Base-by-base conservation (phyloP, 2,888 invertebrate genomes). In the Amphipyra tragopoginis region DNA sequence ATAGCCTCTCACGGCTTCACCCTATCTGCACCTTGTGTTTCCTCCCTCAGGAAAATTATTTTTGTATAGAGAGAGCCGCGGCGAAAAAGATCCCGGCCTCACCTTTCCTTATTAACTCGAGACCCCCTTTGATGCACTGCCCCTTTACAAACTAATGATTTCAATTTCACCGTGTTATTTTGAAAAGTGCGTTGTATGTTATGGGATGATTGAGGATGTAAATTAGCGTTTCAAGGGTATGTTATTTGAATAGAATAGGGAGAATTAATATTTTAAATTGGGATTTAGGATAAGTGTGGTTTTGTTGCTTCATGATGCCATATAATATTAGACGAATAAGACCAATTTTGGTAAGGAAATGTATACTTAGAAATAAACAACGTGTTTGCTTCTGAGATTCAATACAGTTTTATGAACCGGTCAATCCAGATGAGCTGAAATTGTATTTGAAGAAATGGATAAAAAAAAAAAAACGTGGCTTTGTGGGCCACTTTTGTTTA, bases 81-180 rank as follows among this genome's bases (percentile, higher is more conserved):
- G 82, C 83, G 88, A 85, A 90, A 90, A 90, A 90, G 86, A 90
- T 90, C 89, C 89, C 86, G 67, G 84, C 87, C 87, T 91, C 91
- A 90, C 91, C 93, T 93, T 92, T 87, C 90, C 79, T 92, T 93
- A 93, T 94, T 92, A 93, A 93, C 92, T 90, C 78, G 78, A 86
- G 86, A 83, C 73, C 81, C 84, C 89, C 87, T 92, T 93, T 93
- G 90, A 92, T 91, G 88, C 89, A 92, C 87, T 89, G 83, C 82
- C 80, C 88, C 88, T 86, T 88, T 80, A 77, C 81, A 70, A 86
- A 86, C 90, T 92, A 92, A 93, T 92, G 92, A 89, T 90, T 93
- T 91, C 87, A 90, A 90, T 90, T 80, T 74, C 59, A 71, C 84
- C 83, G 83, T 78, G 85, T 88, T 90, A 89, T 86, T 87, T 85